phyloP scores from a whole-genome alignment of 2,113 vertebrate species.

The Rhinolophus sinicus region DNA sequence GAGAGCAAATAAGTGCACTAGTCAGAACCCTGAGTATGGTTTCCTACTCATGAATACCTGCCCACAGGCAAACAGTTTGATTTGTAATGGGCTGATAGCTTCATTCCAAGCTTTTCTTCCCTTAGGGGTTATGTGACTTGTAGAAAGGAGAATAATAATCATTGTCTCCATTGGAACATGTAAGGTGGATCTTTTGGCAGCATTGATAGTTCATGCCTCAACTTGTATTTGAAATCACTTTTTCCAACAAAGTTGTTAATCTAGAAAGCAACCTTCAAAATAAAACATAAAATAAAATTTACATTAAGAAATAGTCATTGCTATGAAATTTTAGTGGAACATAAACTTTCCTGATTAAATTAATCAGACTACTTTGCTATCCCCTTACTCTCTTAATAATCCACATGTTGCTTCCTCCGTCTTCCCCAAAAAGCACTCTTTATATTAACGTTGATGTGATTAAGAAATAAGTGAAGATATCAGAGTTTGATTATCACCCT shows the following conservation, averaged over 20 bases:
- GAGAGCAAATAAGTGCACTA: background rate
- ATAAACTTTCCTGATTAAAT: background rate
- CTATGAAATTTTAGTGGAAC: background rate
- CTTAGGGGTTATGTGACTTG: background rate
- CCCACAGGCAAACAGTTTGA: background rate
- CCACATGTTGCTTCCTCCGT: background rate
- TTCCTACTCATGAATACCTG: background rate
- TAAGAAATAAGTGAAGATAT: slow-evolving; percentile 39
- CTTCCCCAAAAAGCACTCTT: background rate
- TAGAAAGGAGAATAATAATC: background rate
- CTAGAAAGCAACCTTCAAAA: background rate
- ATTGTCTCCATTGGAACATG: background rate
- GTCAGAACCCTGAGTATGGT: background rate
- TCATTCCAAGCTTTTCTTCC: background rate
- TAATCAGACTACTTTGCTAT: background rate
- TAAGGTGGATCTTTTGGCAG: background rate
- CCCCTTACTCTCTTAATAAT: slow-evolving; percentile 17
- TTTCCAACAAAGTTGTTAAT: background rate
- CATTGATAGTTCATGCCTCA: background rate
- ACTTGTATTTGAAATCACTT: background rate
- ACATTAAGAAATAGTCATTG: slow-evolving; percentile 50
- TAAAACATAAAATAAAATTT: background rate
- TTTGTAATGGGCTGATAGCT: background rate
- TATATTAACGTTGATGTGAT: slow-evolving; percentile 2
- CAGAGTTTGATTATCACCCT: slow-evolving; percentile 36